Evolutionary conservation across 2,888 invertebrate genomes (phyloP), one percentile per base, ranked within the genome.

Genomic region (Athalia circularis): DNA sequence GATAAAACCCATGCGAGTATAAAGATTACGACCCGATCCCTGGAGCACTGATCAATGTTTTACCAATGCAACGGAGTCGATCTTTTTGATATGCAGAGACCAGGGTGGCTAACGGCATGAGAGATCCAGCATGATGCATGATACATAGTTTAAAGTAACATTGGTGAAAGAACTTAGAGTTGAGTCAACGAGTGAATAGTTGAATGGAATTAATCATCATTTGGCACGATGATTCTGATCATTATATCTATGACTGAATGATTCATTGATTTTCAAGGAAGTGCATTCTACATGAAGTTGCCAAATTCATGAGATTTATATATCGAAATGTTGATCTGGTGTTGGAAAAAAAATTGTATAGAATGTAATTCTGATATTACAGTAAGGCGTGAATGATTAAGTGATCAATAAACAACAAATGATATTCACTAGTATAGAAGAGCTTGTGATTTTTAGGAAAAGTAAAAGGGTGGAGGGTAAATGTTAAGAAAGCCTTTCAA

Each of bases 361-460:
- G 15, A 45, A 48, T 9, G 48, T 65, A 48, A 47, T 13, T 4
- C 13, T 48, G 47, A 3, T 65, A 11, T 65, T 13, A n/a, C 48
- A 48, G 48, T 65, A 8, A 13, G 29, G 48, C n/a, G n/a, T 48
- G 7, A 48, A 65, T 13, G n/a, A 48, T 13, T 8, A 5, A 29
- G 48, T 65, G 65, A 64, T 65, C 65, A 65, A n/a, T 48, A n/a
- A 8, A 9, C n/a, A 13, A 65, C 15, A 48, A 65, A 13, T 15
- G 6, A 48, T 7, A 65, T 8, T 2, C 29, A 29, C 1, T 29
- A 2, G 29, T 29, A 2, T 29, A 29, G 47, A 43, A 65, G 48
- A 13, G 7, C 5, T 65, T 4, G 48, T 13, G 15, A 65, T 5
- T 45, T 65, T n/a, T n/a, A 11, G 48, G 8, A 4, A 65, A 48